Evolutionary conservation across 2,888 invertebrate genomes (phyloP), one percentile per base, ranked within the genome.

Genomic region (Hyposoter didymator): DNA sequence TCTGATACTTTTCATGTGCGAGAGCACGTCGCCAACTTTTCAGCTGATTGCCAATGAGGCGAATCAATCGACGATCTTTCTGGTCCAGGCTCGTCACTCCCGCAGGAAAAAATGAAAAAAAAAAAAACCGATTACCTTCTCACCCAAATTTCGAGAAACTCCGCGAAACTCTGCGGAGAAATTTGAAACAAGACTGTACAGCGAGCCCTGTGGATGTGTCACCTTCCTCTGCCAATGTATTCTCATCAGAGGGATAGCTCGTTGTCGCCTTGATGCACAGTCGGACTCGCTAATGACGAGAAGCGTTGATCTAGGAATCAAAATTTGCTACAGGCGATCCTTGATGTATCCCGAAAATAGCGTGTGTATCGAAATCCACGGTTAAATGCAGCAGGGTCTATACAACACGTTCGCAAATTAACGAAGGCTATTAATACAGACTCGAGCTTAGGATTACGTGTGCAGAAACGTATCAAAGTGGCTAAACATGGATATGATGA

Each of bases 261-360:
- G 19, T 74, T 45, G 28, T 55, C 55, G 19, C 49, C 14, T 22
- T 12, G 1, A 45, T 59, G 28, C 45, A 39, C 74, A 74, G 59
- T 59, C 90, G 89, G 89, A 90, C 88, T 90, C 86, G 89, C 90
- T 91, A 91, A 91, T 92, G 89, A 91, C 89, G 89, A 90, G 90
- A 89, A 89, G 88, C 89, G 74, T 52, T 86, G 88, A 90, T 89
- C 90, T 86, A 90, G 89, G 88, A 91, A 91, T 91, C 90, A 90
- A 89, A 91, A 90, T 91, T 88, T 78, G 72, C 74, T 62, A 70
- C 66, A 69, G 82, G 78, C 75, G 32, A 73, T 78, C 78, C 74
- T 70, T 55, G 78, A 62, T 82, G 6, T 43, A 76, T 47, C 14
- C 59, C 82, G 69, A 79, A 67, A 70, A 47, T 64, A 45, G 5